Conservation (phyloP, 2,888 invertebrate species). For the Idaea biselata region DNA sequence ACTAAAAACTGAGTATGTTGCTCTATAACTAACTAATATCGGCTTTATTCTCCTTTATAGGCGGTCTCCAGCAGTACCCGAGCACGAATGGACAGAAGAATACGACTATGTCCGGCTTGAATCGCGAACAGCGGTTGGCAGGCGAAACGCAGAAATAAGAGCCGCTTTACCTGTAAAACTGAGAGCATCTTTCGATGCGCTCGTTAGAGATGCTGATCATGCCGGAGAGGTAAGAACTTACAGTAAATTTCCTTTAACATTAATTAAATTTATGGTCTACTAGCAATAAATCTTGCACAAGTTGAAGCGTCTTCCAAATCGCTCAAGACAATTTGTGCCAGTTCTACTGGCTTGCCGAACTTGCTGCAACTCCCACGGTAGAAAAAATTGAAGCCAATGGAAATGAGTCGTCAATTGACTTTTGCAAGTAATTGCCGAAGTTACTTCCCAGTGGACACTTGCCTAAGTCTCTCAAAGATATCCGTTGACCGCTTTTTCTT, state of each 20-base stretch:
- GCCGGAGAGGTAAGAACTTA: constrained; percentile 66
- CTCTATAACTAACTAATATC: not conserved
- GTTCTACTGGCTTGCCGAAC: too few species aligned
- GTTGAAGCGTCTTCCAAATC: too few species aligned
- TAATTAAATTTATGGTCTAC: not conserved
- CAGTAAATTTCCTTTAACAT: not conserved
- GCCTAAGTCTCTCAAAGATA: not conserved
- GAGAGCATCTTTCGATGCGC: constrained; percentile 87
- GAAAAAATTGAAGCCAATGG: too few species aligned
- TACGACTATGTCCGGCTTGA: constrained; percentile 95
- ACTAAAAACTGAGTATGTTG: not conserved
- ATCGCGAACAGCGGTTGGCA: constrained; percentile 85
- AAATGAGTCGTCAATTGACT: too few species aligned
- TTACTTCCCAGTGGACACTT: too few species aligned
- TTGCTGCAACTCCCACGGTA: too few species aligned
- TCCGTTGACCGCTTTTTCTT: constrained; percentile 1
- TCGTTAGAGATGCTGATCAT: constrained; percentile 87
- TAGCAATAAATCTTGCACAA: too few species aligned
- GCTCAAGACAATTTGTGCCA: too few species aligned
- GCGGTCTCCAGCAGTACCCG: constrained; percentile 62
- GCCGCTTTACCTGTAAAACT: constrained; percentile 87
- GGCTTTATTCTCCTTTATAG: constrained; percentile 33
- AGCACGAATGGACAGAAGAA: constrained; percentile 88
- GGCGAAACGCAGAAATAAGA: constrained; percentile 86
- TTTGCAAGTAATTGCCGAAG: too few species aligned